These are phyloP conservation scores for Drosophila orena DNA, from an alignment of 1,140 invertebrate species.

Conservation along the genomic window DNA sequence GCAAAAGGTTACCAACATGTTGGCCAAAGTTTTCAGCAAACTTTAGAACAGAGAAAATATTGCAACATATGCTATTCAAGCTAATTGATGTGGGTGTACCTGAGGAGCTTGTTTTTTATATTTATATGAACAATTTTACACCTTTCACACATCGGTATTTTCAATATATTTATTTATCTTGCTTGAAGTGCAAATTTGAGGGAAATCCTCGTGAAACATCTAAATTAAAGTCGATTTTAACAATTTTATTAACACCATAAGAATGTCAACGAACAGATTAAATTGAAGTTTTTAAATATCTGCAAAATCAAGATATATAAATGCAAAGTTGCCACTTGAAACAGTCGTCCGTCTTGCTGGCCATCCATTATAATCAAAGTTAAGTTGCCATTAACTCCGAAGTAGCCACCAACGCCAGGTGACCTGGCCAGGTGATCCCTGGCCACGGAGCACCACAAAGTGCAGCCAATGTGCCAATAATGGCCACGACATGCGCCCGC, in stretches of 20 bases:
- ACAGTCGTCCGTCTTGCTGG: neutral
- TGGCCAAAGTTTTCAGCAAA: neutral
- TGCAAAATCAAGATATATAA: too few species aligned
- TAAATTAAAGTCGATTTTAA: neutral
- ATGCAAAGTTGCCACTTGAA: neutral
- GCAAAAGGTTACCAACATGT: neutral
- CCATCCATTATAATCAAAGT: conserved; percentile 31
- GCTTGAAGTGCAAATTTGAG: neutral
- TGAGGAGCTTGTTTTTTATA: too few species aligned
- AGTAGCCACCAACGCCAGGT: conserved; percentile 5
- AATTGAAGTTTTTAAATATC: neutral
- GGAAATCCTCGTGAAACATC: neutral
- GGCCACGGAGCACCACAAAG: conserved; percentile 15
- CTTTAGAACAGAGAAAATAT: neutral
- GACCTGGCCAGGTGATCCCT: neutral
- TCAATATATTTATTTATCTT: too few species aligned
- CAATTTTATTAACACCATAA: neutral
- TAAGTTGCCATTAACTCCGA: conserved; percentile 39
- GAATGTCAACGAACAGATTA: neutral
- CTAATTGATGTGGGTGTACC: too few species aligned
- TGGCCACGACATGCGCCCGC: conserved; percentile 31
- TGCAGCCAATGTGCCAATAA: conserved; percentile 59
- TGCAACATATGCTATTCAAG: too few species aligned
- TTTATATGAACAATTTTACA: too few species aligned
- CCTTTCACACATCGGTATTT: too few species aligned